phyloP scores from a whole-genome alignment of 2,888 invertebrate genomes.

The Heliothis peltigera region DNA sequence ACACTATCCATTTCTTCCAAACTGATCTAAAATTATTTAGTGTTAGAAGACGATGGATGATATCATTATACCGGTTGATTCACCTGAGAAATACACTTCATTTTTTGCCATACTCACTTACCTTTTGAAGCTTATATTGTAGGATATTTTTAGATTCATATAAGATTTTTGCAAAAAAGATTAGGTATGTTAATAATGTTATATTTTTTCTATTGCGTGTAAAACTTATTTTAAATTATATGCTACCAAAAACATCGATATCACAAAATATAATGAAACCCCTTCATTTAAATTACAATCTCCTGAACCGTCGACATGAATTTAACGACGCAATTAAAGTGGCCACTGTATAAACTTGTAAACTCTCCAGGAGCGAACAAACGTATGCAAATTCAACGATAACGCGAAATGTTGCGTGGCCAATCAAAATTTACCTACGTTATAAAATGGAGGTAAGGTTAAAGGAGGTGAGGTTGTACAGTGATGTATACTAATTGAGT shows the following conservation, averaged over 20 bases:
- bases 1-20: too few relatives aligned
- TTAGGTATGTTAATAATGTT: too few relatives aligned
- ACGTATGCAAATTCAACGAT: slow-evolving; percentile 53
- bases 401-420: slow-evolving; percentile 50
- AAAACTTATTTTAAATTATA: too few relatives aligned
- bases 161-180: too few relatives aligned
- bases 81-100: too few relatives aligned
- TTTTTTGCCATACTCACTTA: too few relatives aligned
- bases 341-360: slow-evolving; percentile 48
- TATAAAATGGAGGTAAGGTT: slow-evolving; percentile 29
- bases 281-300: slow-evolving; percentile 9
- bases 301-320: slow-evolving; percentile 26
- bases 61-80: too few relatives aligned
- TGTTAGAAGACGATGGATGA: too few relatives aligned
- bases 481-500: slow-evolving; percentile 14
- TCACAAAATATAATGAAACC: slow-evolving; percentile 26
- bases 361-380: slow-evolving; percentile 42
- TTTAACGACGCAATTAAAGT: slow-evolving; percentile 53
- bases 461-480: slow-evolving; percentile 19
- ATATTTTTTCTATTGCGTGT: too few relatives aligned
- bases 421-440: slow-evolving; percentile 35
- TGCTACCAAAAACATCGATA: slow-evolving; percentile 4
- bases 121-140: too few relatives aligned
- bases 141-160: too few relatives aligned
- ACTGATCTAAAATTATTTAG: too few relatives aligned